These are phyloP conservation scores for Propithecus coquereli DNA, from an alignment of 2,113 vertebrate species.

Conservation along the genomic window DNA sequence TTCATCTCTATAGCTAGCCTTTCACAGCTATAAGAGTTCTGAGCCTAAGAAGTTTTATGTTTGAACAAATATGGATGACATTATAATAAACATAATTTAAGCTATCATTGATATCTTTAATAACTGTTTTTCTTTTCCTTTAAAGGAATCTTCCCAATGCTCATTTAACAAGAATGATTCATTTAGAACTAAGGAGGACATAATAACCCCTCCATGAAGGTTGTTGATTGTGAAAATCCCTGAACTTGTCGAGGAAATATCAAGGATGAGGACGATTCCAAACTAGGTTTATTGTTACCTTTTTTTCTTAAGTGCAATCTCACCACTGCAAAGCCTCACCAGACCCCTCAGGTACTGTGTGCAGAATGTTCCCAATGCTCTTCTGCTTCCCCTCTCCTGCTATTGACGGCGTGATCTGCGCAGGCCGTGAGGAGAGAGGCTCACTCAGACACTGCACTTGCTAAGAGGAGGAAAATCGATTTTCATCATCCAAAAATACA, in stretches of 20 bases:
- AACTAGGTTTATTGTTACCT: neutral
- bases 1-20: neutral
- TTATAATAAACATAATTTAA: constrained; percentile 16
- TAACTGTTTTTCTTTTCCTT: neutral
- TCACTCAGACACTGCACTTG: neutral
- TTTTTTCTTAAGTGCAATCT: neutral
- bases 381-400: neutral
- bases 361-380: neutral
- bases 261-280: neutral
- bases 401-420: neutral
- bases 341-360: neutral
- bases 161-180: constrained; percentile 17
- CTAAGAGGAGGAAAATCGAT: constrained; percentile 53
- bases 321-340: neutral
- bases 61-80: neutral
- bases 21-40: neutral
- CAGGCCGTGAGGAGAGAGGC: neutral
- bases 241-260: neutral
- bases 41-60: neutral
- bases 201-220: neutral
- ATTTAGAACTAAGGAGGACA: neutral
- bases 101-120: neutral
- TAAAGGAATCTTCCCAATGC: neutral
- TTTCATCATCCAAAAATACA: constrained; percentile 53
- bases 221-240: neutral